Evolutionary conservation across 2,797 vertebrate species (phyloP).

Genomic region (Pseudotriccus pelzelni): DNA sequence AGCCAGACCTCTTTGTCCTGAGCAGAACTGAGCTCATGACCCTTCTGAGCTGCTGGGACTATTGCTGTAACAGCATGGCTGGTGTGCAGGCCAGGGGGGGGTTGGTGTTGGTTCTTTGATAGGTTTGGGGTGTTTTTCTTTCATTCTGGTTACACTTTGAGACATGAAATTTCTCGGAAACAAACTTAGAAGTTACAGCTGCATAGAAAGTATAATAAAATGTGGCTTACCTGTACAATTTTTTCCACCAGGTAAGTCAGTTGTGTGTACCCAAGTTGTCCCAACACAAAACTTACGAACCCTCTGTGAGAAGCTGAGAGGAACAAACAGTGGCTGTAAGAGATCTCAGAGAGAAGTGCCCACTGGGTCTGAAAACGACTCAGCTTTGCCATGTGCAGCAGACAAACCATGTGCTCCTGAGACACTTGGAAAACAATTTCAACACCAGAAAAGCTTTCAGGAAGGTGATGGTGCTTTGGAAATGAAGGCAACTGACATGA

Average conservation of each 20-base stretch:
- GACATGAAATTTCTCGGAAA: not conserved
- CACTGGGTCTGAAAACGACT: not conserved
- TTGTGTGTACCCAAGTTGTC: constrained; percentile 90
- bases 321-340: constrained; percentile 32
- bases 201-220: not conserved
- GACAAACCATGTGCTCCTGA: constrained; percentile 6
- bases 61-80: not conserved
- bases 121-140: not conserved
- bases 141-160: not conserved
- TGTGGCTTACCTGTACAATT: not conserved
- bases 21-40: not conserved
- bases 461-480: constrained; percentile 25
- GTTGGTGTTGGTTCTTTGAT: not conserved
- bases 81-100: accelerated
- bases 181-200: not conserved
- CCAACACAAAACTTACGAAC: constrained; percentile 88
- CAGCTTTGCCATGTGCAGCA: constrained; percentile 10
- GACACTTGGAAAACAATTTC: not conserved
- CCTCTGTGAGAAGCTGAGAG: constrained; percentile 90
- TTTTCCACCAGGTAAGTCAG: constrained; percentile 84
- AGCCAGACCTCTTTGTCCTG: not conserved
- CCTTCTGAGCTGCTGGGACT: not conserved
- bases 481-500: not conserved
- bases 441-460: not conserved
- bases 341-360: not conserved